Base-by-base conservation (phyloP, 2,888 invertebrate species). In the Caenorhabditis sp. region DNA sequence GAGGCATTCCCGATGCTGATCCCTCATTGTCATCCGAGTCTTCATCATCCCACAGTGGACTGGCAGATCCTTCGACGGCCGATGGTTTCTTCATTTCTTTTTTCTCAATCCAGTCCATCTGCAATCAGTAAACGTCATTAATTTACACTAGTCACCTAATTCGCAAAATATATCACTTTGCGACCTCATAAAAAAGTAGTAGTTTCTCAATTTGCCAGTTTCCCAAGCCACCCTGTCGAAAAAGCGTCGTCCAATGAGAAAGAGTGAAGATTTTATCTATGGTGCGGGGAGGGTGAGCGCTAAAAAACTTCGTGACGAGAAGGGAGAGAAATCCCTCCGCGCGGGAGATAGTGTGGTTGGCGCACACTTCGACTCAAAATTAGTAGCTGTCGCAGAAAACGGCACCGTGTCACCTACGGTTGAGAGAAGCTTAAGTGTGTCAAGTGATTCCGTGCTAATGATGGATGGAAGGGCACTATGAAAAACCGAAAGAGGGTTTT, bases 21-120 rank as follows among this genome's bases (percentile, higher is more conserved):
- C 65, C 65, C 11, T 71, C 70, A 18, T 64, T 50, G 8, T 64
- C 70, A 18, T 74, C 68, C 2, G 74, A 70, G 28, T 76, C 81
- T 18, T 81, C 81, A 56, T 81, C 81, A 35, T 81, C 81, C 65
- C 64, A 76, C 11, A 70, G 47, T 35, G 76, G 70, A 26, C n/a
- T 67, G 4, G 70, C 81, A 13, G 81, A 81, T 13, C 56, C 69
- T 61, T 81, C 81, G 3, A 62, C 47, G 20, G 44, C 51, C n/a
- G n/a, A n/a, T n/a, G 55, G 37, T 37, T 62, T 61, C 61, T 69
- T 72, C 53, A 51, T 37, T 58, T 55, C 61, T 44, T 50, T 67
- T 24, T 80, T 80, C 44, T 80, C 80, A 24, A 80, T 68, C 69
- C 74, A 74, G 11, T 80, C 80, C 61, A 76, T 76, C 81, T 81